Base-by-base conservation (phyloP, 1,140 invertebrate genomes). In the Temnothorax longispinosus region DNA sequence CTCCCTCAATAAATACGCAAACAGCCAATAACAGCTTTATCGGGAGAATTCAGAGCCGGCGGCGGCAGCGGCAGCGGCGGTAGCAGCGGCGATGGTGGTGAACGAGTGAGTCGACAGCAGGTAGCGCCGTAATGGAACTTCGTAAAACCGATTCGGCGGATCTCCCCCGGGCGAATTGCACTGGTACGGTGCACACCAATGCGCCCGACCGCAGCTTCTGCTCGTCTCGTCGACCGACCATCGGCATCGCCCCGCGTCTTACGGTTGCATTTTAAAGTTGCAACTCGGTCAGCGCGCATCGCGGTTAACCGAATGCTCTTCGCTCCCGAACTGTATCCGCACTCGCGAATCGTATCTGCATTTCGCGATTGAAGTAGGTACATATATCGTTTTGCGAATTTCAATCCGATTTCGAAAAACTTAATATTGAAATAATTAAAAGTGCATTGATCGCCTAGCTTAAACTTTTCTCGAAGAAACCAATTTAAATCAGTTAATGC, bases 1-100 rank as follows among this genome's bases (percentile, higher is more conserved):
- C 69, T 75, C 80, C 80, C 69, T 84, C 80, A 75, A 84, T 84
- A 84, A 84, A 84, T 84, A 84, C 80, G 69, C 80, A 84, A 84
- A 74, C 80, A 84, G 80, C 80, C 80, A 74, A 84, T 84, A 84
- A 84, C 80, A 84, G 80, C 80, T 84, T 84, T 74, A 84, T 84
- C 69, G 80, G 27, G 80, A 84, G 80, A 62, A 60, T 74, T 74
- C 80, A 82, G 67, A 47, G 69, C 80, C 80, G 44, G 11, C 80
- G 80, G 35, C 65, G 38, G 44, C 80, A 32, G 11, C 80, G 80
- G 21, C 52, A 38, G 44, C 60, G 76, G n/a, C 44, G 38, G 27
- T n/a, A 38, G 38, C 72, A 38, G 38, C 74, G 38, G 56, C 44
- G 60, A 44, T n/a, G 47, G 60, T 47, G 44, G 78, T 15, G 78